A percentile compares a stretch with the other conserved stretches of the same genome.
phyloP scores from a whole-genome alignment of 2,888 invertebrate genomes.

The Megalurothrips usitatus region DNA sequence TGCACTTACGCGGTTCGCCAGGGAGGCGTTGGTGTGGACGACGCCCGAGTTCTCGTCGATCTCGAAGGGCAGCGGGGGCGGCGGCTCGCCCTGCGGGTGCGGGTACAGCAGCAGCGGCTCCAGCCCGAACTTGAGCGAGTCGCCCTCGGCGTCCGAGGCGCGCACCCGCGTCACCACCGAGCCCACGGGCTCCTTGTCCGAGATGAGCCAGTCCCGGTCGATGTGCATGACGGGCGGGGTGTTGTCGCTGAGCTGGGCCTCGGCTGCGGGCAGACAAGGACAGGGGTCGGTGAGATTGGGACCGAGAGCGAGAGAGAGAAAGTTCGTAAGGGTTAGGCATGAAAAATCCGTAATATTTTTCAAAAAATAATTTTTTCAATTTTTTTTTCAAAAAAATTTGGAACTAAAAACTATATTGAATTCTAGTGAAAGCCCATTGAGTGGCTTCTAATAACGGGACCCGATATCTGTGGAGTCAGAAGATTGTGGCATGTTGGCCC shows the following conservation, averaged over 20 bases:
- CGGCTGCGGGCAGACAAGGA: conserved; percentile 44
- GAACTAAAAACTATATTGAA: too few species aligned
- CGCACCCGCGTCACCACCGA: conserved; percentile 64
- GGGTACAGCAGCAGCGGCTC: conserved; percentile 52
- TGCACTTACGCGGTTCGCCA: conserved; percentile 66
- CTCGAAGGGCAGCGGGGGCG: conserved; percentile 62
- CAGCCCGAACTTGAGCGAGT: conserved; percentile 61
- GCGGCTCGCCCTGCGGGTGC: conserved; percentile 42
- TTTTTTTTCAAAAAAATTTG: too few species aligned
- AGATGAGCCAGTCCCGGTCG: conserved; percentile 62
- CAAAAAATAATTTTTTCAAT: too few species aligned
- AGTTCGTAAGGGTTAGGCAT: not conserved
- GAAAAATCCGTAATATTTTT: too few species aligned
- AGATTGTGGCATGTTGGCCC: too few species aligned
- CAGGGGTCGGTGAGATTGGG: not conserved
- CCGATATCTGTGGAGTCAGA: too few species aligned
- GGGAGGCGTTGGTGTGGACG: conserved; percentile 72
- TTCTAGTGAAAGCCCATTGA: too few species aligned
- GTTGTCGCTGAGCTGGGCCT: conserved; percentile 53
- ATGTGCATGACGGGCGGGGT: conserved; percentile 67
- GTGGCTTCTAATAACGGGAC: too few species aligned
- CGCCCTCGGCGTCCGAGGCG: conserved; percentile 58
- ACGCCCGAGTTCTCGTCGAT: conserved; percentile 72
- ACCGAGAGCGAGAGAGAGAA: not conserved
- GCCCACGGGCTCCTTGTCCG: conserved; percentile 67